Percentiles rank a stretch among this genome's conserved stretches.
Evolutionary conservation across 2,797 vertebrate species (phyloP).

Genomic region (Melanotaenia trifasciata): DNA sequence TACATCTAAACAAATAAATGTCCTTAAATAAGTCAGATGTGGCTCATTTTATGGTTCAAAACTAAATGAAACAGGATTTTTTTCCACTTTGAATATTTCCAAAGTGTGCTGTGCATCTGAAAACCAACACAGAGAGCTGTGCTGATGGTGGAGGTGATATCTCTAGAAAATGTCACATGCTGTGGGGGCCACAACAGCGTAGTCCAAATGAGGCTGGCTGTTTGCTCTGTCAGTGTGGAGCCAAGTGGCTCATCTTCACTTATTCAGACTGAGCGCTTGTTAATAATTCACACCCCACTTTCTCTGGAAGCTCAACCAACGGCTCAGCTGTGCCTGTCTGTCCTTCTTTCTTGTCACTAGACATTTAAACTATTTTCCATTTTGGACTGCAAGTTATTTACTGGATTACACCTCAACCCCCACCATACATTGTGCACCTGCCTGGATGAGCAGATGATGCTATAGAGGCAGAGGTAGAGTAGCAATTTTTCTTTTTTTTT

Average conservation of each 20-base stretch:
- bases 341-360: conserved; percentile 51
- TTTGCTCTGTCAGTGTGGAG: conserved; percentile 29
- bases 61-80: not conserved
- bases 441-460: conserved; percentile 58
- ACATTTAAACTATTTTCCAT: conserved; percentile 54
- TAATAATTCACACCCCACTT: conserved; percentile 76
- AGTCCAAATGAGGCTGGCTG: conserved; percentile 34
- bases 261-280: conserved; percentile 61
- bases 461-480: conserved; percentile 40
- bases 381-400: conserved; percentile 63
- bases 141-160: conserved; percentile 13
- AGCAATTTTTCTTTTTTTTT: not conserved
- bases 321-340: conserved; percentile 65
- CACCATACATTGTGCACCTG: conserved; percentile 57
- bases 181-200: conserved; percentile 16
- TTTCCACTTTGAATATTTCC: not conserved
- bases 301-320: conserved; percentile 58
- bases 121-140: not conserved
- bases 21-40: not conserved
- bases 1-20: conserved; percentile 12
- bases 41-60: not conserved
- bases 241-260: conserved; percentile 61
- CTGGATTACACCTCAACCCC: conserved; percentile 41
- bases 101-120: not conserved
- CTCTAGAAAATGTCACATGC: conserved; percentile 40